Conservation (phyloP, 2,888 invertebrate genomes). For the Drosophila koepferae region DNA sequence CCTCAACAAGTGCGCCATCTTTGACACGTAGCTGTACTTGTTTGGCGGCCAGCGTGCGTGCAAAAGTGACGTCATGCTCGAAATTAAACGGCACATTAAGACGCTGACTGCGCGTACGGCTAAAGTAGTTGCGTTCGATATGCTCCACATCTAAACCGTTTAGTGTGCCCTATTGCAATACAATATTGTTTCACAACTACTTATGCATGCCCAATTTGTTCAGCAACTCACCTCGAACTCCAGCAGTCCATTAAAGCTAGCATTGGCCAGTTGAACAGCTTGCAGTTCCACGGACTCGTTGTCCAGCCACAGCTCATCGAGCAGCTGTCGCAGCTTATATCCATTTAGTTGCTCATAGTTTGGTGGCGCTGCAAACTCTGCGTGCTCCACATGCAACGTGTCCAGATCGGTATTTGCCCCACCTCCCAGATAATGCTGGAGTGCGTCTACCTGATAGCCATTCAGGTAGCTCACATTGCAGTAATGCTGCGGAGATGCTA, state of each 20-base stretch:
- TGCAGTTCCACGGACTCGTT: conserved; percentile 81
- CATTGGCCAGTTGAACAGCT: conserved; percentile 62
- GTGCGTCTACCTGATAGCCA: conserved; percentile 58
- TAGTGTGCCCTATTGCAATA: conserved; percentile 84
- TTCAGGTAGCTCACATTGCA: conserved; percentile 72
- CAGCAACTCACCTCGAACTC: conserved; percentile 71
- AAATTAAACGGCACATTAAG: conserved; percentile 85
- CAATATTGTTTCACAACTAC: conserved; percentile 7
- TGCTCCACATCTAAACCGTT: conserved; percentile 85
- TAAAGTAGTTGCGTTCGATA: conserved; percentile 86
- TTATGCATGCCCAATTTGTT: background rate
- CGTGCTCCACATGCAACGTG: conserved; percentile 84
- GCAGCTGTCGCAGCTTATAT: conserved; percentile 78
- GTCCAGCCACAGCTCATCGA: conserved; percentile 86
- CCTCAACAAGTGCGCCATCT: conserved; percentile 77
- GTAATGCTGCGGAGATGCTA: conserved; percentile 21
- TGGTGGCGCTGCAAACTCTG: conserved; percentile 85
- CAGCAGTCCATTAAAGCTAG: conserved; percentile 75
- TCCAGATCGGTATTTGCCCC: conserved; percentile 2
- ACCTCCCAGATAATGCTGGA: conserved; percentile 64
- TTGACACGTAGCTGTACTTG: conserved; percentile 75
- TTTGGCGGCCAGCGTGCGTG: conserved; percentile 46
- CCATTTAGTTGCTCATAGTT: conserved; percentile 84
- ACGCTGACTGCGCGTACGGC: conserved; percentile 86
- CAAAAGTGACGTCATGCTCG: conserved; percentile 83